These are phyloP conservation scores for Drosophila lacertosa DNA, from an alignment of 1,140 invertebrate genomes.

Conservation along the genomic window DNA sequence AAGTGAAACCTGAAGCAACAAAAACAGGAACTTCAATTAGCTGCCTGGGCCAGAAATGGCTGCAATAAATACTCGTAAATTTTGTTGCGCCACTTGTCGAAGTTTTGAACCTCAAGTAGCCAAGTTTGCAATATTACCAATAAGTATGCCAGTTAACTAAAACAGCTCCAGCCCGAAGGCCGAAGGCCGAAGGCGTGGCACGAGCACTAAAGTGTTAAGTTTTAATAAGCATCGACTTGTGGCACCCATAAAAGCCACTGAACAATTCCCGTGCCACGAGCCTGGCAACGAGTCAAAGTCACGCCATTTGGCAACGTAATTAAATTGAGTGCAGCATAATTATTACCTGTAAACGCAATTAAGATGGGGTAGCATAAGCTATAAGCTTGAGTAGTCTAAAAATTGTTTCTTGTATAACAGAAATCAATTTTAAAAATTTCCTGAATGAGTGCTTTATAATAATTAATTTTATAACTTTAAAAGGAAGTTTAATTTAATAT, in stretches of 20 bases:
- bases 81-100: slow-evolving; percentile 57
- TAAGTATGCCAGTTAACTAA: slow-evolving; percentile 24
- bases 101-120: not conserved
- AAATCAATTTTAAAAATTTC: too few relatives aligned
- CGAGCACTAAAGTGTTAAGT: slow-evolving; percentile 58
- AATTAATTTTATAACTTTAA: too few relatives aligned
- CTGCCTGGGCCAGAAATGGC: slow-evolving; percentile 35
- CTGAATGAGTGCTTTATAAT: too few relatives aligned
- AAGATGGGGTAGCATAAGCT: not conserved
- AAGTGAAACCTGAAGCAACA: slow-evolving; percentile 22
- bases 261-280: slow-evolving; percentile 6
- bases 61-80: slow-evolving; percentile 40
- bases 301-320: slow-evolving; percentile 63
- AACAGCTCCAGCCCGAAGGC: slow-evolving; percentile 17
- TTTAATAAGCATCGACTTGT: slow-evolving; percentile 72
- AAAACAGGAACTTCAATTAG: slow-evolving; percentile 70
- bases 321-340: slow-evolving; percentile 78
- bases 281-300: slow-evolving; percentile 37
- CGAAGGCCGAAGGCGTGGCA: slow-evolving; percentile 11
- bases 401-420: too few relatives aligned
- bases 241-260: slow-evolving; percentile 49
- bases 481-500: too few relatives aligned
- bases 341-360: slow-evolving; percentile 34
- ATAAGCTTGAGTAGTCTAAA: not conserved
- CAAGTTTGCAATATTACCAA: slow-evolving; percentile 18